Evolutionary conservation across 2,888 invertebrate genomes (phyloP), one percentile per base, ranked within the genome.

Genomic region (Agelastica alni): DNA sequence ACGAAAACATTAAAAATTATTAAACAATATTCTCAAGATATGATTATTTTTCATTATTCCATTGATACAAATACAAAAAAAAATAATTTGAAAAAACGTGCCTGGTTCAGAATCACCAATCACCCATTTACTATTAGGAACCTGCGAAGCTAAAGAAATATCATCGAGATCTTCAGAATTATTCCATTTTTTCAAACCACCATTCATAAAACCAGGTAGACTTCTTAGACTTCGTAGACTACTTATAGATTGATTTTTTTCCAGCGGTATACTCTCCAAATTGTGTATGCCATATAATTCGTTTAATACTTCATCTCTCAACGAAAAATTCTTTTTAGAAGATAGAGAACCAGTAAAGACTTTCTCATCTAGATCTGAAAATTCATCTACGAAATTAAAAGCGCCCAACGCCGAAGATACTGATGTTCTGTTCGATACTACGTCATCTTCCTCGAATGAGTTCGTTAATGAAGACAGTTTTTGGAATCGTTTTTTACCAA

Each of bases 21-120:
- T n/a, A n/a, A n/a, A n/a, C n/a, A n/a, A n/a, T n/a, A n/a, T n/a
- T n/a, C n/a, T n/a, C n/a, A n/a, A n/a, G n/a, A n/a, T n/a, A n/a
- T n/a, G n/a, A n/a, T n/a, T n/a, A n/a, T n/a, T n/a, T n/a, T n/a
- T n/a, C n/a, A n/a, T n/a, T n/a, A n/a, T n/a, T n/a, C n/a, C n/a
- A n/a, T n/a, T n/a, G n/a, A n/a, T n/a, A n/a, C 2, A 31, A 39
- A 30, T 12, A 45, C 14, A 44, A 14, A 55, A 48, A 37, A 59
- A 42, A 53, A 58, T 43, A 56, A 56, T 51, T n/a, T n/a, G 53
- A 3, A 18, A 20, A 59, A 65, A 76, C 76, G 72, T 76, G 76
- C 76, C 76, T 77, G 75, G 61, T 60, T 75, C 73, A 59, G 70
- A 72, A 62, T 74, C 74, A 64, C 74, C 76, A 67, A 71, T 56